These are phyloP conservation scores for Acanthiza pusilla DNA, from an alignment of 2,797 vertebrate species.

Conservation along the genomic window DNA sequence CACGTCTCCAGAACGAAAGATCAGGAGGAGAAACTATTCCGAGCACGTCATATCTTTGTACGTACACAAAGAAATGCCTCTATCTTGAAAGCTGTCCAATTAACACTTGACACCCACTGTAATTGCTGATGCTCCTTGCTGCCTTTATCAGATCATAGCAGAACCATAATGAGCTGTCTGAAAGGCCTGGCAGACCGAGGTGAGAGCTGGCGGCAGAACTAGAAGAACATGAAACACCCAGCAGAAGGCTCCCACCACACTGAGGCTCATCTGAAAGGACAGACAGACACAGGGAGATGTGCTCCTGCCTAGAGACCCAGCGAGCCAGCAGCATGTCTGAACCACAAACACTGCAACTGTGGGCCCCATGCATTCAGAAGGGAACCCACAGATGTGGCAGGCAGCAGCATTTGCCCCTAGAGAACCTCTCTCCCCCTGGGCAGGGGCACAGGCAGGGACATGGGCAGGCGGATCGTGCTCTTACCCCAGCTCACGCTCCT, in stretches of 20 bases:
- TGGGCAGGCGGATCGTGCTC: fast-evolving
- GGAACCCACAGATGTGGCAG: background rate
- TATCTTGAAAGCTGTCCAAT: conserved; percentile 55
- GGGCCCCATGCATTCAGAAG: fast-evolving
- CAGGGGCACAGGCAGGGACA: background rate
- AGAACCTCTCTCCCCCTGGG: fast-evolving
- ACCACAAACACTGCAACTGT: fast-evolving
- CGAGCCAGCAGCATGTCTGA: fast-evolving
- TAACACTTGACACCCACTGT: conserved; percentile 57
- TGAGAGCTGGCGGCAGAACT: fast-evolving
- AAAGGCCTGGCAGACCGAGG: background rate
- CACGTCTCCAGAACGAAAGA: background rate
- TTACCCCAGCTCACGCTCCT: background rate
- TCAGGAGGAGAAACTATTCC: background rate
- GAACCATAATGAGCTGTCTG: background rate
- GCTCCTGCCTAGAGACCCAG: background rate
- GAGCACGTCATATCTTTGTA: conserved; percentile 13
- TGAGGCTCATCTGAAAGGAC: background rate
- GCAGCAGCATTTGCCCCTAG: background rate
- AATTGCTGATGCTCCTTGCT: conserved; percentile 46
- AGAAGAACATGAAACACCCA: background rate
- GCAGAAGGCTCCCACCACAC: background rate
- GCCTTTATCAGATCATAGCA: conserved; percentile 44
- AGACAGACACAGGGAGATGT: background rate
- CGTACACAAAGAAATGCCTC: conserved; percentile 46